phyloP scores from a whole-genome alignment of 2,888 invertebrate genomes.

The Holacanthella duospinosa region DNA sequence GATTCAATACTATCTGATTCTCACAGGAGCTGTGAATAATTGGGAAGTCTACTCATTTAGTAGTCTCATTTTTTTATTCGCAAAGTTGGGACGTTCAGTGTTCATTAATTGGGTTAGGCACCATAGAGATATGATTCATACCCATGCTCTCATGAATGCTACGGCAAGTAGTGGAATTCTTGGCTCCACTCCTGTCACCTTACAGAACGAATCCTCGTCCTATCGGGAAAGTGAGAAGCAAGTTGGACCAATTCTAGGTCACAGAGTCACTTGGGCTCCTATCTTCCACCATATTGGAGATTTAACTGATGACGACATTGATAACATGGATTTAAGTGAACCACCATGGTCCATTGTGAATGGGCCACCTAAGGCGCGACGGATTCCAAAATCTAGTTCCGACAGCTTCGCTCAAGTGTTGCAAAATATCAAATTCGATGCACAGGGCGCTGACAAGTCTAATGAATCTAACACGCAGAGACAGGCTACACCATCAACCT shows the following conservation, averaged over 20 bases:
- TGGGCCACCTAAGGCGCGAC: neutral
- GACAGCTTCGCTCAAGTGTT: neutral
- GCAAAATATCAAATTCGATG: neutral
- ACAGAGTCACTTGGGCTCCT: too few relatives aligned
- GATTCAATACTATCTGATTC: too few relatives aligned
- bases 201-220: too few relatives aligned
- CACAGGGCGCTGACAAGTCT: neutral
- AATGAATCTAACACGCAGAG: neutral
- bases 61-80: neutral
- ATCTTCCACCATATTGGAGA: too few relatives aligned
- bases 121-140: too few relatives aligned
- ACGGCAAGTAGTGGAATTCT: too few relatives aligned
- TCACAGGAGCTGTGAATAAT: too few relatives aligned
- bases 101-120: neutral
- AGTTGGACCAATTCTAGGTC: too few relatives aligned
- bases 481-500: neutral
- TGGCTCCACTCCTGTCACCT: too few relatives aligned
- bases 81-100: neutral
- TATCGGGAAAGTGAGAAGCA: too few relatives aligned
- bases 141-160: too few relatives aligned
- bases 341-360: neutral
- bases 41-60: neutral
- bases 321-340: neutral
- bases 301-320: neutral
- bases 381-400: too few relatives aligned